These are phyloP conservation scores for Samia ricini DNA, from an alignment of 1,140 invertebrate species.

Conservation along the genomic window DNA sequence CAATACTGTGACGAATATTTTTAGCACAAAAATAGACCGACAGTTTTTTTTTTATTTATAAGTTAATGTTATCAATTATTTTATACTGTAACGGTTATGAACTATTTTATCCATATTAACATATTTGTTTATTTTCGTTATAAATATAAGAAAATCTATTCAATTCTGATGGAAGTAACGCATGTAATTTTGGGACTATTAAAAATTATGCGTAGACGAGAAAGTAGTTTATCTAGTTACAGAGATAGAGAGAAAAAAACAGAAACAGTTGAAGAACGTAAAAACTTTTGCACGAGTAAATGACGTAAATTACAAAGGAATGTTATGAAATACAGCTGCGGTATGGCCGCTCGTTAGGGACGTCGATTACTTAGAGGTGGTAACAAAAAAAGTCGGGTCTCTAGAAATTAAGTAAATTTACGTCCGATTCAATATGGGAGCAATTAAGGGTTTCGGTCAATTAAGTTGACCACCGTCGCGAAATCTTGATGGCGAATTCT, in stretches of 20 bases:
- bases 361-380: not conserved
- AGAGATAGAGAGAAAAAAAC: no score
- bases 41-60: no score
- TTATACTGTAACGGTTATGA: no score
- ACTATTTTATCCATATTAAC: no score
- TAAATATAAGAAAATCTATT: no score
- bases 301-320: not conserved
- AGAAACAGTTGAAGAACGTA: not conserved
- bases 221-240: not conserved
- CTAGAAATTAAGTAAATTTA: constrained; percentile 32
- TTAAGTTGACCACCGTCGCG: constrained; percentile 14
- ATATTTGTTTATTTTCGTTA: no score
- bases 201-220: no score
- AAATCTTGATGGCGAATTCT: constrained; percentile 17
- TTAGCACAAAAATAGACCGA: no score
- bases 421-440: constrained; percentile 32
- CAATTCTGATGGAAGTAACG: no score
- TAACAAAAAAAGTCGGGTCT: constrained; percentile 24
- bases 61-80: no score
- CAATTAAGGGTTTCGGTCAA: constrained; percentile 42
- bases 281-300: not conserved
- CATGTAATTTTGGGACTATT: no score
- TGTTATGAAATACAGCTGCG: not conserved
- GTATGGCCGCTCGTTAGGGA: not conserved
- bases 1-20: no score